A percentile compares a stretch with the other conserved stretches of the same genome.
Evolutionary conservation across 1,140 invertebrate genomes (phyloP).

Genomic region (Lepidurus packardi): DNA sequence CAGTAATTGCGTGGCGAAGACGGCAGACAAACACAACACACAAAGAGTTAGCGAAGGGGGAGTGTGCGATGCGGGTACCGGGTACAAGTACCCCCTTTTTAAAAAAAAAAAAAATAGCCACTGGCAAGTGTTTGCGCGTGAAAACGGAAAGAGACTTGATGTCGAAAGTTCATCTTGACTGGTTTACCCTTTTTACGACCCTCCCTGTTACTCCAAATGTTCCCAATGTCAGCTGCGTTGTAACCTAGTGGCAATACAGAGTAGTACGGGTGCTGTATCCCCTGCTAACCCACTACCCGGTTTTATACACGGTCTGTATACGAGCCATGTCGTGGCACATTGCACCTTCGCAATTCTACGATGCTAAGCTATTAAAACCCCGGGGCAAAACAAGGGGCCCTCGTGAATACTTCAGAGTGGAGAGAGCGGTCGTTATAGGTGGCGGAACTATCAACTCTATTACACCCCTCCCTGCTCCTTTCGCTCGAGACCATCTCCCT

Average conservation of each 20-base stretch:
- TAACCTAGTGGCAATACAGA: too few relatives aligned
- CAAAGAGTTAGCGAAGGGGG: neutral
- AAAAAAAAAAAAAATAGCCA: too few relatives aligned
- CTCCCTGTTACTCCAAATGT: too few relatives aligned
- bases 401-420: neutral
- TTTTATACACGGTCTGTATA: conserved; percentile 1
- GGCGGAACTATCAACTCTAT: conserved; percentile 21
- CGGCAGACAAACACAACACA: neutral
- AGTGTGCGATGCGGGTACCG: neutral
- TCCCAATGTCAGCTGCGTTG: too few relatives aligned
- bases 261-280: neutral
- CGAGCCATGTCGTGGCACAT: neutral
- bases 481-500: neutral
- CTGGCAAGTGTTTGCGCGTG: too few relatives aligned
- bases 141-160: too few relatives aligned
- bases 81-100: too few relatives aligned
- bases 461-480: neutral
- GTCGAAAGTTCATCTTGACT: too few relatives aligned
- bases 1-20: neutral
- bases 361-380: neutral
- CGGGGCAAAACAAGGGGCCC: conserved; percentile 15
- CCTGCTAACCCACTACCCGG: neutral
- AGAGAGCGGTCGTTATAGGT: conserved; percentile 5
- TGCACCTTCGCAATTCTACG: neutral
- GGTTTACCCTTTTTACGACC: too few relatives aligned